Base-by-base conservation (phyloP, 2,888 invertebrate genomes). In the Ophonus ardosiacus region DNA sequence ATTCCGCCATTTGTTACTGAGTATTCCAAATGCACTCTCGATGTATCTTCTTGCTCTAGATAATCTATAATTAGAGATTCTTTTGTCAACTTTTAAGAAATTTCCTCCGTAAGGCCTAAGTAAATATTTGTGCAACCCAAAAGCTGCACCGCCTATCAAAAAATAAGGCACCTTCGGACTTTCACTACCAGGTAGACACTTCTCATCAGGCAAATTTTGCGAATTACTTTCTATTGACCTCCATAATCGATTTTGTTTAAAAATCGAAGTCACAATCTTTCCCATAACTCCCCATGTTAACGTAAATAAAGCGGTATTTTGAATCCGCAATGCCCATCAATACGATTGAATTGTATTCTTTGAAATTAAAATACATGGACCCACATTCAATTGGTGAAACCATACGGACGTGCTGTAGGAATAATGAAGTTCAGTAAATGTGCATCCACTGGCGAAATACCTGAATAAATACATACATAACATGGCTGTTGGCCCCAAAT, bases 341-440 rank as follows among this genome's bases (percentile, higher is more conserved):
- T 2, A 87, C 87, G 0, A 87, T 31, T 31, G 87, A 87, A 81
- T 82, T 38, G 83, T 86, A 84, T 21, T 86, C 86, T 86, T 86
- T 87, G 79, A 87, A 87, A 85, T 87, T 87, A 71, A 86, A 87
- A 84, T 85, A 87, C 87, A 87, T 87, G 18, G 87, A 88, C 24
- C 87, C 88, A 86, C 87, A 86, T 81, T 86, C 83, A 18, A 65
- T 21, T 18, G 87, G 87, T 61, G 86, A 83, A 38, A 81, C 81
- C 76, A 88, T 85, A 40, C 87, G 86, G 38, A 88, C 76, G 80
- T 87, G 87, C 80, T n/a, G n/a, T n/a, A n/a, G n/a, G n/a, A n/a
- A n/a, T n/a, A n/a, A n/a, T n/a, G n/a, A n/a, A n/a, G n/a, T n/a
- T n/a, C n/a, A n/a, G n/a, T n/a, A n/a, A n/a, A n/a, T n/a, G n/a